Percentiles rank a stretch among this genome's conserved stretches.
phyloP scores from a whole-genome alignment of 1,140 invertebrate species.

The Lineus longissimus region DNA sequence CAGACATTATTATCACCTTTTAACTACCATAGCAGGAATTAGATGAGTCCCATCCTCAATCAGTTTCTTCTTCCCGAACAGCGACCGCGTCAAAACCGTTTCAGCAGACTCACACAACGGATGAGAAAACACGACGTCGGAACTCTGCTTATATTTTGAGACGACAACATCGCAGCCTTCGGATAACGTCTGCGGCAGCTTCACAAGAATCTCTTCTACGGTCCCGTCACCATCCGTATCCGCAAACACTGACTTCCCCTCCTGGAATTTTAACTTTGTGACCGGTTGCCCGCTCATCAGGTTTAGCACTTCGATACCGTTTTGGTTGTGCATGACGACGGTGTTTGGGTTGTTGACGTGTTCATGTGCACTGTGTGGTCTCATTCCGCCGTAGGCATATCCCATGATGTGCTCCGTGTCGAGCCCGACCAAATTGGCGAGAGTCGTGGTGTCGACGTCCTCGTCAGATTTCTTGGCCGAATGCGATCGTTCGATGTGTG shows the following conservation, averaged over 20 bases:
- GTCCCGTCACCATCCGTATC: slow-evolving; percentile 37
- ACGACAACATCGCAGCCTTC: slow-evolving; percentile 39
- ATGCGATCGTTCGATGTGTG: slow-evolving; percentile 22
- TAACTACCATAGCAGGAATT: slow-evolving; percentile 9
- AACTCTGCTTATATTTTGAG: slow-evolving; percentile 32
- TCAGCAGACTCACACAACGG: slow-evolving; percentile 34
- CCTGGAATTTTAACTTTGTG: slow-evolving; percentile 30
- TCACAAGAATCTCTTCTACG: slow-evolving; percentile 34
- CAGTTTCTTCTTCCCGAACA: slow-evolving; percentile 42
- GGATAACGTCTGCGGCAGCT: slow-evolving; percentile 25
- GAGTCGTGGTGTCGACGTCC: background rate
- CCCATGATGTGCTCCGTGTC: slow-evolving; percentile 32
- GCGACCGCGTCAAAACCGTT: slow-evolving; percentile 36
- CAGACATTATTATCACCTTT: background rate
- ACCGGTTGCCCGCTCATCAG: slow-evolving; percentile 41
- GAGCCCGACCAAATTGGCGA: slow-evolving; percentile 3
- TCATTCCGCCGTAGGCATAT: slow-evolving; percentile 45
- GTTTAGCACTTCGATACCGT: slow-evolving; percentile 39
- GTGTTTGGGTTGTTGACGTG: slow-evolving; percentile 38
- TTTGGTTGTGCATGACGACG: slow-evolving; percentile 37
- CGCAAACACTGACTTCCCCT: slow-evolving; percentile 30
- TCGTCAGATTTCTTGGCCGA: slow-evolving; percentile 11
- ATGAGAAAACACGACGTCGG: slow-evolving; percentile 35
- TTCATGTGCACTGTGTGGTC: slow-evolving; percentile 40
- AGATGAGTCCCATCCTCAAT: slow-evolving; percentile 36